Evolutionary conservation across 2,113 vertebrate species (phyloP), one percentile per base, ranked within the genome.

Genomic region (Carassius gibelio): DNA sequence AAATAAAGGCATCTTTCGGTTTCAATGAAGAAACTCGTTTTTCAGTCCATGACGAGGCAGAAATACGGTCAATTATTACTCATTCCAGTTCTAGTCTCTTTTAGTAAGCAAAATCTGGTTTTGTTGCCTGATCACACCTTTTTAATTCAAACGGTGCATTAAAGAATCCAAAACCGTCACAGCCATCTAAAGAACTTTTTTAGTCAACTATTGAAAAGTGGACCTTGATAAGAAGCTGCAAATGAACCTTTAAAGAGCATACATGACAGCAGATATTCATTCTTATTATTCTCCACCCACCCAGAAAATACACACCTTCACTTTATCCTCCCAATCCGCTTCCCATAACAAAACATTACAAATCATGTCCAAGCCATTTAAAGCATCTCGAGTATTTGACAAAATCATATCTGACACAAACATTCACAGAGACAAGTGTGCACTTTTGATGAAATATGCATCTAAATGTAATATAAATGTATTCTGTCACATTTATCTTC

Each of bases 201-300:
- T 11, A 48, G 45, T 48, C 45, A 48, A 48, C 42, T 15, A 4
- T 6, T n/a, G 21, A 74, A 14, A 74, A 74, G 45, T 50, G 2
- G 23, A 23, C 5, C n/a, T 26, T 48, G 11, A 23, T 14, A 75
- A 48, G 36, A 45, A 45, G 42, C 3, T 9, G 42, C 42, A 8
- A 45, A 23, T 21, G 48, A 50, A 13, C 48, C 48, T 50, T 50
- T 50, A 13, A 48, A 13, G 36, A 42, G 9, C 0, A 19, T 42
- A 38, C 30, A 79, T 42, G 57, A 36, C 11, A 23, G 76, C 55
- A 61, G 52, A 62, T 38, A 62, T 62, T 4, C 36, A 23, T 45
- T 61, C 19, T 61, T 57, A 77, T 78, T 26, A 26, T 26, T 26
- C 26, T 78, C 76, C 75, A 59, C 75, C 75, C 76, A 61, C 30